Evolutionary conservation across 2,797 vertebrate species (phyloP).

Genomic region (Gambusia yucatana): DNA sequence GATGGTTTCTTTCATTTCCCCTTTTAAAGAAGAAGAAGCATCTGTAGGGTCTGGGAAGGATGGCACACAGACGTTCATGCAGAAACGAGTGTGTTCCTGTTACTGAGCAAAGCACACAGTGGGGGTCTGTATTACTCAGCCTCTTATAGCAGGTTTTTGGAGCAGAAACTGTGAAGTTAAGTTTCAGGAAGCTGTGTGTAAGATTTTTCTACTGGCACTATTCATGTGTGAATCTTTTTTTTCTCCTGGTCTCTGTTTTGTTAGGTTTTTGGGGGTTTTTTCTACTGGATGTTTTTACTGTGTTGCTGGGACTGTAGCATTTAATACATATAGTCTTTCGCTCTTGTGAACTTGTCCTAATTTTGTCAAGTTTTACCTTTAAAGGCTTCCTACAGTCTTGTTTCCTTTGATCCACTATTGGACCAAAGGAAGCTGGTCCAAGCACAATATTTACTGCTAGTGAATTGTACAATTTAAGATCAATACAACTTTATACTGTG

Average conservation of each 20-base stretch:
- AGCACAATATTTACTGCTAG: neutral
- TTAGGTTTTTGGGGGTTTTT: neutral
- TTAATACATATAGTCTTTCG: neutral
- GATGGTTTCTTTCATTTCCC: neutral
- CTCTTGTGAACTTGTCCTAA: constrained; percentile 25
- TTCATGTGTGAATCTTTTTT: neutral
- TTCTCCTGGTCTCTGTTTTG: neutral
- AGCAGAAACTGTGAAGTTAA: constrained; percentile 23
- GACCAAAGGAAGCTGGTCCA: no score
- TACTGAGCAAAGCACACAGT: constrained; percentile 29
- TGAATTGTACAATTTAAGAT: neutral
- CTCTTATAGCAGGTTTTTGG: constrained; percentile 40
- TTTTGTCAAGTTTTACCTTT: neutral
- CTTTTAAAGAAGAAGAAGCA: constrained; percentile 12
- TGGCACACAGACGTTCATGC: constrained; percentile 12
- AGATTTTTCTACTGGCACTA: constrained; percentile 21
- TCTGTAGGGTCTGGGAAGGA: constrained; percentile 18
- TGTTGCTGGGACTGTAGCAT: neutral
- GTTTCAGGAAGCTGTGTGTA: constrained; percentile 12
- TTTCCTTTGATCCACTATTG: no score
- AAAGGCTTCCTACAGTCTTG: neutral
- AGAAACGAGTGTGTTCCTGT: constrained; percentile 9
- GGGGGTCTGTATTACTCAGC: constrained; percentile 24
- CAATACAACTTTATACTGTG: no score
- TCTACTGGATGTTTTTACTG: neutral